Evolutionary conservation across 1,140 invertebrate genomes (phyloP).

Genomic region (Anagrus nilaparvatae): DNA sequence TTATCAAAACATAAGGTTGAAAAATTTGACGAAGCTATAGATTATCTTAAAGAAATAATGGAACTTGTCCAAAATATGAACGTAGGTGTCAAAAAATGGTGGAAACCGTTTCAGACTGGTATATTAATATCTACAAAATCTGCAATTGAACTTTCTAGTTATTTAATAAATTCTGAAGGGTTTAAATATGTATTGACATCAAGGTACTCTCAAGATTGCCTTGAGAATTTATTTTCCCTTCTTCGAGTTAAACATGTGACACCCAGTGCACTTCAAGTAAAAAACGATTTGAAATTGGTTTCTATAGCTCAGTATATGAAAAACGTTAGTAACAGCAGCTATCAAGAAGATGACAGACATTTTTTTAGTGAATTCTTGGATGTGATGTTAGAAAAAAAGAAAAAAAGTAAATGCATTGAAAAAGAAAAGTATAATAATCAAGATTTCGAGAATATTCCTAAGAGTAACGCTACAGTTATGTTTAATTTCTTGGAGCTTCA

Average conservation of each 20-base stretch:
- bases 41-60: constrained; percentile 6
- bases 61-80: background rate
- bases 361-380: background rate
- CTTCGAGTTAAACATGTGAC: constrained; percentile 2
- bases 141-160: background rate
- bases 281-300: constrained; percentile 9
- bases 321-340: background rate
- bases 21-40: constrained; percentile 5
- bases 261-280: constrained; percentile 3
- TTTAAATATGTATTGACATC: constrained; percentile 2
- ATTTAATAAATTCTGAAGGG: background rate
- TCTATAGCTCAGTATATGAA: constrained; percentile 7
- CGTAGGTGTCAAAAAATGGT: background rate
- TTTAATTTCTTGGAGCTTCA: background rate
- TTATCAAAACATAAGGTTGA: background rate
- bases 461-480: background rate
- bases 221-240: constrained; percentile 12
- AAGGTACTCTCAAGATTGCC: constrained; percentile 8
- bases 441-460: background rate
- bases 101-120: constrained; percentile 9
- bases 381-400: background rate
- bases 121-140: constrained; percentile 5
- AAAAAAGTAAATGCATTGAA: background rate
- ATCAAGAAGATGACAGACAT: constrained; percentile 9
- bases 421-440: background rate